A percentile compares a stretch with the other conserved stretches of the same genome.
Conservation (phyloP, 2,888 invertebrate species). For the Argynnis bischoffii region DNA sequence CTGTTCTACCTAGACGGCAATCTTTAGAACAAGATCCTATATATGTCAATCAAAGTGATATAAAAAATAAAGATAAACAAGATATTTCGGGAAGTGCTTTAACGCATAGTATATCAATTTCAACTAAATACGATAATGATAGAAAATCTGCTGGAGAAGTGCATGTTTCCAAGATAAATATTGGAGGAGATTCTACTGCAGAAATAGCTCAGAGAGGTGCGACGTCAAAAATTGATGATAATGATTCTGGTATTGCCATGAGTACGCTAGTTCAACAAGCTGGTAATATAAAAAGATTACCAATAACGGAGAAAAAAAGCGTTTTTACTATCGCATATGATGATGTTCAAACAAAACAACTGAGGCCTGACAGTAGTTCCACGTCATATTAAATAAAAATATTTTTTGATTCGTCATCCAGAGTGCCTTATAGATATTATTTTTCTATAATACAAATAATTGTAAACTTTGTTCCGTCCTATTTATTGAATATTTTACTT, state of each 20-base stretch:
- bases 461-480: conserved; percentile 41
- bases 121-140: conserved; percentile 69
- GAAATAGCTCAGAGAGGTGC: conserved; percentile 54
- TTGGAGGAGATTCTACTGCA: conserved; percentile 63
- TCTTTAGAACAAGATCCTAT: conserved; percentile 71
- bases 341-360: conserved; percentile 92
- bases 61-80: conserved; percentile 58
- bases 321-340: conserved; percentile 96
- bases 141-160: conserved; percentile 73
- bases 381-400: conserved; percentile 79
- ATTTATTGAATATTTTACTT: conserved; percentile 39
- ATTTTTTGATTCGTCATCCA: conserved; percentile 50
- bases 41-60: conserved; percentile 76
- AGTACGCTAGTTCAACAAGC: conserved; percentile 81
- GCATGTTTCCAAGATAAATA: conserved; percentile 81
- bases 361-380: conserved; percentile 90
- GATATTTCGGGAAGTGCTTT: conserved; percentile 71
- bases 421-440: conserved; percentile 44
- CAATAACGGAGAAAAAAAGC: conserved; percentile 93
- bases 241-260: conserved; percentile 91
- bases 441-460: conserved; percentile 39
- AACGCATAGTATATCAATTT: conserved; percentile 74
- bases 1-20: conserved; percentile 59
- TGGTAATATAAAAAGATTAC: conserved; percentile 83
- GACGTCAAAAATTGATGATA: conserved; percentile 82